phyloP scores from a whole-genome alignment of 2,797 vertebrate species.

The Enoplosus armatus region DNA sequence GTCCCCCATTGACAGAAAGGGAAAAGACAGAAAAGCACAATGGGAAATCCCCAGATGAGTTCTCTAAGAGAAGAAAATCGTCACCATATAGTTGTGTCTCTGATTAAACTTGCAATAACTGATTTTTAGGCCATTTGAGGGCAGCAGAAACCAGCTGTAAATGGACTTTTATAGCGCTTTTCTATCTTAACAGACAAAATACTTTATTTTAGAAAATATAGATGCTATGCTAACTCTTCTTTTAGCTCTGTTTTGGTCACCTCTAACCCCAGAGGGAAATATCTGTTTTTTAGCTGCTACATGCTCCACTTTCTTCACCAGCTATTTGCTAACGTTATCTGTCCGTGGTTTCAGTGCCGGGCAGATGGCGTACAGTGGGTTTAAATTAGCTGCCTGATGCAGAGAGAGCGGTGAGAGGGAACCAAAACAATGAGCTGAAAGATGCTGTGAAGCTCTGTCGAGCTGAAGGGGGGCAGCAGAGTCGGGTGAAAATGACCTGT shows the following conservation, averaged over 20 bases:
- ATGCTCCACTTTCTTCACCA: background rate
- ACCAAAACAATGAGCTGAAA: background rate
- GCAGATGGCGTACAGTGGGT: background rate
- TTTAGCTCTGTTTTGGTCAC: background rate
- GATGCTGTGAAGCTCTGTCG: background rate
- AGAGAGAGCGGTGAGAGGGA: background rate
- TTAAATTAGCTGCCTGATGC: background rate
- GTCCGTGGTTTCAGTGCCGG: background rate
- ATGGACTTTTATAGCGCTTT: background rate
- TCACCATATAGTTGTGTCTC: background rate
- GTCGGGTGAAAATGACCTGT: background rate
- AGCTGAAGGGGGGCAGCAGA: background rate
- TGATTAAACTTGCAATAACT: background rate
- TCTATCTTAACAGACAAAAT: background rate
- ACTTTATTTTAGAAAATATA: background rate
- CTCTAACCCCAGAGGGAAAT: background rate
- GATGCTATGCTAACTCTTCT: background rate
- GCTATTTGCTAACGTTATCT: background rate
- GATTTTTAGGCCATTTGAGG: background rate
- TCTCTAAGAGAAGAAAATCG: background rate
- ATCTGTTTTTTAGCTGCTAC: background rate
- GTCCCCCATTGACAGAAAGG: background rate
- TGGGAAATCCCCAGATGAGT: background rate
- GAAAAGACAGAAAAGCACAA: background rate
- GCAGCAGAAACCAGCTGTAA: background rate